Evolutionary conservation across 2,797 vertebrate species (phyloP), one percentile per base, ranked within the genome.

Genomic region (Amblyraja radiata): DNA sequence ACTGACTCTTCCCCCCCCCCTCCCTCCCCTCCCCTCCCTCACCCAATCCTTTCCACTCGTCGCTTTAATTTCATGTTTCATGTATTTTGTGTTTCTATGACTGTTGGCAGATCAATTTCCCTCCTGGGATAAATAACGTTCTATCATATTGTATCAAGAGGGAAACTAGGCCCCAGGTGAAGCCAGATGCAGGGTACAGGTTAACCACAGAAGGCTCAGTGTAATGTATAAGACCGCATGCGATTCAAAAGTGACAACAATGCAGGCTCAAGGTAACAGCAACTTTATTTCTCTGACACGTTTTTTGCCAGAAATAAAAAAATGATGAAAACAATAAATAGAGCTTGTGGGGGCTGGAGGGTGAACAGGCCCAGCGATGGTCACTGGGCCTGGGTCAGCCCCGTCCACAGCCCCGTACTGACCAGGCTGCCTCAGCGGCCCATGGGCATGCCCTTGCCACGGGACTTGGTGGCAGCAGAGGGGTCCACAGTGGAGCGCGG

Each of bases 361-460:
- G 28, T 18, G 28, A n/a, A 11, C 13, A 16, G 39, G 78, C 78
- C 25, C 83, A 86, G 58, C 0, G 21, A 54, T 46, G 28, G 16
- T 23, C 79, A 61, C 23, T 7, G n/a, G 1, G 73, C 9, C 10
- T 21, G 46, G 54, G 58, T 46, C 77, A 80, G 28, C 14, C 58
- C 83, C 14, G 63, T 10, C 25, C n/a, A 58, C 46, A 86, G 61
- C 83, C 14, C n/a, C 10, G 46, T 7, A 16, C 28, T n/a, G 65
- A 46, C 46, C 2, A 46, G 1, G 63, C 63, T 88, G 84, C 77
- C 23, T 54, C 96, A 97, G 94, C 97, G 97, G 93, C 96, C 96
- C 6, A 98, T 98, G 4, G 97, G 97, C 63, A 97, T 96, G 6
- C 97, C 97, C 0, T 98, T 94, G 58, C 97, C 98, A 0, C 97